These are phyloP conservation scores for Cebidichthys violaceus DNA, from an alignment of 2,113 vertebrate species.

Conservation along the genomic window DNA sequence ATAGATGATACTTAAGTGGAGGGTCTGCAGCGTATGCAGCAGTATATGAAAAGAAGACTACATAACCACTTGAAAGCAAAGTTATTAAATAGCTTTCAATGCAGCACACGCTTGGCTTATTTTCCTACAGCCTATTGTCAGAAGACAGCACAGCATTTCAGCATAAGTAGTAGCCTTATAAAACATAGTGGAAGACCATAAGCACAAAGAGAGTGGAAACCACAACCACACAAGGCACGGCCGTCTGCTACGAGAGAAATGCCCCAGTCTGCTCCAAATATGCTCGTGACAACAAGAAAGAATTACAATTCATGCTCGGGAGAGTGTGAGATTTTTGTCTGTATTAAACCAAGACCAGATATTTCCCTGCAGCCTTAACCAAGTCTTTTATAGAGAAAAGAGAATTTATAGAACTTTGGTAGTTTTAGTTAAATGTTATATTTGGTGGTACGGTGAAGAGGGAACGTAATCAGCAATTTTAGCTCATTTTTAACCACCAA, in stretches of 20 bases:
- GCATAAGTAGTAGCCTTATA: constrained; percentile 10
- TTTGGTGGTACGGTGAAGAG: background rate
- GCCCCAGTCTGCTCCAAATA: constrained; percentile 13
- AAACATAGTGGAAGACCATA: constrained; percentile 40
- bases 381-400: background rate
- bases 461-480: background rate
- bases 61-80: background rate
- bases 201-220: constrained; percentile 34
- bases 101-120: background rate
- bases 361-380: background rate
- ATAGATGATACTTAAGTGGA: background rate
- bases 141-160: constrained; percentile 3
- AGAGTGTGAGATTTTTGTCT: background rate
- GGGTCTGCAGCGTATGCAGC: background rate
- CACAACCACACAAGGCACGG: constrained; percentile 33
- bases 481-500: background rate
- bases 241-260: constrained; percentile 13
- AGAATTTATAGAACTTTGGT: background rate
- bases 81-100: constrained; percentile 1
- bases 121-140: constrained; percentile 12
- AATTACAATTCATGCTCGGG: constrained; percentile 12
- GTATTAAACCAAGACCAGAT: background rate
- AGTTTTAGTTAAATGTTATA: background rate
- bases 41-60: background rate
- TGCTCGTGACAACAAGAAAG: constrained; percentile 22